Evolutionary conservation across 2,113 vertebrate species (phyloP).

Genomic region (Brachypodius melanocephalos): DNA sequence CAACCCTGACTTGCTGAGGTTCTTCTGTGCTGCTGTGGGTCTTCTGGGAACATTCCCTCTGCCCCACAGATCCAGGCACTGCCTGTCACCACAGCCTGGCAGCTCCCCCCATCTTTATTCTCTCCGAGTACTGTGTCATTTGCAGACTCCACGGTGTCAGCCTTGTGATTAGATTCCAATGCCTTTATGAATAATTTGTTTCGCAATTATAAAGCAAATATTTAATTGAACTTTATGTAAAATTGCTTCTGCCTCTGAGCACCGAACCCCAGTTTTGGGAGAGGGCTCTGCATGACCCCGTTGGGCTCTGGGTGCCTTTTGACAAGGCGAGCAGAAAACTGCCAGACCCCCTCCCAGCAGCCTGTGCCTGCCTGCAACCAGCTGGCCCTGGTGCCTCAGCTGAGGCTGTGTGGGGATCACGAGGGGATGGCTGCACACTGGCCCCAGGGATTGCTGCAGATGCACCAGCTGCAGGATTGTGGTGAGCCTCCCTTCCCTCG

Average conservation of each 20-base stretch:
- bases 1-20: neutral
- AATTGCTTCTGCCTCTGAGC: conserved; percentile 56
- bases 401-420: neutral
- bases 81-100: neutral
- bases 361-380: neutral
- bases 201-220: conserved; percentile 71
- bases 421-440: neutral
- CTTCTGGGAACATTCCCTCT: neutral
- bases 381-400: neutral
- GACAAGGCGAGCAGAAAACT: neutral
- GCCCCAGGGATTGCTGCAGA: neutral
- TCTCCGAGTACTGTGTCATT: conserved; percentile 42
- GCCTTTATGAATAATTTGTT: conserved; percentile 73
- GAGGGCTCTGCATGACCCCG: neutral
- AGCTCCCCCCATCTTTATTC: conserved; percentile 36
- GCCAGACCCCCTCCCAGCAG: neutral
- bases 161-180: conserved; percentile 57
- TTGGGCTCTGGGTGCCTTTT: neutral
- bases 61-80: neutral
- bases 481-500: neutral
- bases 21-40: neutral
- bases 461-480: neutral
- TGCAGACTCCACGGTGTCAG: conserved; percentile 42
- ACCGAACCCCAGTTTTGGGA: neutral
- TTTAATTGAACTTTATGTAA: conserved; percentile 70